phyloP scores from a whole-genome alignment of 1,140 invertebrate genomes.

The Hesperophylax magnus region DNA sequence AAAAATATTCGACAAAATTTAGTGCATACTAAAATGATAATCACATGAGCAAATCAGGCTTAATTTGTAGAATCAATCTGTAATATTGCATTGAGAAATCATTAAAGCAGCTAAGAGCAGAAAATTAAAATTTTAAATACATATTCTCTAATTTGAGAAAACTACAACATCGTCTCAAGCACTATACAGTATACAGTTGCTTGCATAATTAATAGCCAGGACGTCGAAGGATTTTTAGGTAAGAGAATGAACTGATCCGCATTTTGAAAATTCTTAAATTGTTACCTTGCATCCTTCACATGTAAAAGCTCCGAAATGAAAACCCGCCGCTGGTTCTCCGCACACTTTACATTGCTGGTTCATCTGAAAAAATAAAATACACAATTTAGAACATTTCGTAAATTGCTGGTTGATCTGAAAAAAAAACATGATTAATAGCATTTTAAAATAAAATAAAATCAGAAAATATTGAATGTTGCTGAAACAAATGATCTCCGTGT shows the following conservation, averaged over 20 bases:
- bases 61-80: not conserved
- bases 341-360: constrained; percentile 96
- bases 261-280: constrained; percentile 65
- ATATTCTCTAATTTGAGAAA: no score
- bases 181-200: no score
- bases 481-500: not conserved
- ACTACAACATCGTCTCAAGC: no score
- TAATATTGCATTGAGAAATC: no score
- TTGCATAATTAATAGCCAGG: no score
- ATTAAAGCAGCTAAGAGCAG: no score
- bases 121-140: no score
- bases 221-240: no score
- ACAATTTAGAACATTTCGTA: not conserved
- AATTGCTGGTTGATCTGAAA: constrained; percentile 95
- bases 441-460: not conserved
- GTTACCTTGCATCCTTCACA: constrained; percentile 98
- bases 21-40: not conserved
- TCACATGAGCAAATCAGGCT: not conserved
- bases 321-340: constrained; percentile 94
- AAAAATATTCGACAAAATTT: not conserved
- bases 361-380: constrained; percentile 79
- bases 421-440: not conserved
- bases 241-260: no score
- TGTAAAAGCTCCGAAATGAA: constrained; percentile 97
- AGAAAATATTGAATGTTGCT: not conserved